Evolutionary conservation across 2,888 invertebrate species (phyloP), one percentile per base, ranked within the genome.

Genomic region (Pteria penguin): DNA sequence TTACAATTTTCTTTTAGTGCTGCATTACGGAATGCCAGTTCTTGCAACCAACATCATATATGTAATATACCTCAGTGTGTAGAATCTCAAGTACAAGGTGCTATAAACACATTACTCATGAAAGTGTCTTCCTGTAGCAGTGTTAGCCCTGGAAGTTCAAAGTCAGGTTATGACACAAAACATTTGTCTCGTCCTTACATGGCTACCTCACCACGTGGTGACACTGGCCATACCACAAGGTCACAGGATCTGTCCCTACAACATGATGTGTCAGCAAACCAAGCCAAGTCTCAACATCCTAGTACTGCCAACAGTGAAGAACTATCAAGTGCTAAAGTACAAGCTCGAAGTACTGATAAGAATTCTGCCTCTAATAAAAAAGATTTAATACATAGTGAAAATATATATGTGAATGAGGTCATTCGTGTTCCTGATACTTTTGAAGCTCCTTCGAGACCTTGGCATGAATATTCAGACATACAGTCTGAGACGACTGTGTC

Each of bases 121-220:
- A 60, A 60, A 2, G 27, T 18, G 27, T 14, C 22, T 22, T 4
- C 5, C 4, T 60, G 26, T n/a, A 26, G 22, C 11, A 60, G 60
- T 26, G 60, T 22, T 4, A 60, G 60, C 27, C 22, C 24, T 22
- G 22, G 26, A n/a, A 60, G 60, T 60, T 60, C 60, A 8, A 22
- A 60, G 27, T 60, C 60, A 11, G 60, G 60, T 4, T 60, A 60
- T 60, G 60, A 60, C 27, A 60, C 60, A 8, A 45, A 18, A 45
- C 18, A 14, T 45, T 14, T 45, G 8, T 18, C 8, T 45, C 8
- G 45, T 14, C 45, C 45, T 14, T n/a, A n/a, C n/a, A n/a, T n/a
- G n/a, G 18, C 11, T 45, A 18, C 18, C 45, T 45, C 18, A 18
- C 45, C 45, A 18, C 8, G 11, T 18, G 45, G 8, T 45, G 45